phyloP scores from a whole-genome alignment of 2,888 invertebrate species.

The Taenaris catops region DNA sequence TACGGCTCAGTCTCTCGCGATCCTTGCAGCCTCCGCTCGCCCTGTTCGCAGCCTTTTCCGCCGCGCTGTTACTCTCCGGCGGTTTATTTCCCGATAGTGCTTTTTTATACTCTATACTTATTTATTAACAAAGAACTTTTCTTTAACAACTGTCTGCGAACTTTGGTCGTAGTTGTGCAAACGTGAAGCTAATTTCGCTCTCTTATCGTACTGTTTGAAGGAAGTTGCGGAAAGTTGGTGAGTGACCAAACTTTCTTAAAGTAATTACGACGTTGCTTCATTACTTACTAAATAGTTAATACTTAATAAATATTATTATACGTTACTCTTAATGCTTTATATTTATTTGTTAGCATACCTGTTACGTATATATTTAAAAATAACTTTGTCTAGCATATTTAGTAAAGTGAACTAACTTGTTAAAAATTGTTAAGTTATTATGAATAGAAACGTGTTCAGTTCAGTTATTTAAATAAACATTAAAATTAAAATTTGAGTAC shows the following conservation, averaged over 20 bases:
- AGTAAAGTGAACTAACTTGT: too few species aligned
- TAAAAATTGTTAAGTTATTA: too few species aligned
- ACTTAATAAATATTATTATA: too few species aligned
- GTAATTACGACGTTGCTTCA: constrained; percentile 9
- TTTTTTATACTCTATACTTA: constrained; percentile 4
- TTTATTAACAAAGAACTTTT: background rate
- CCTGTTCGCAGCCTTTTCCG: constrained; percentile 23
- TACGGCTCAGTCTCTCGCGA: constrained; percentile 62
- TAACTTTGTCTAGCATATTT: too few species aligned
- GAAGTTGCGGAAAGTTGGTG: constrained; percentile 23
- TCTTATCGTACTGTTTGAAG: constrained; percentile 20
- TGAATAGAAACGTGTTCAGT: too few species aligned
- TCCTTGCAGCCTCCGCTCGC: constrained; percentile 37
- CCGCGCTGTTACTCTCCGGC: constrained; percentile 21
- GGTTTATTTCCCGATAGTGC: constrained; percentile 11
- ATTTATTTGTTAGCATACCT: too few species aligned
- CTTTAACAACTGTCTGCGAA: constrained; percentile 5
- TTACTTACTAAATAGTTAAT: too few species aligned
- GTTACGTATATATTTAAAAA: too few species aligned
- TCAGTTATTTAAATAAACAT: too few species aligned
- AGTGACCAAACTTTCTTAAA: constrained; percentile 20
- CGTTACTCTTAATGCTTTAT: too few species aligned
- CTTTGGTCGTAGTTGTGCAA: constrained; percentile 16
- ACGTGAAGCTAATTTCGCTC: constrained; percentile 10
- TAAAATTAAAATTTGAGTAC: too few species aligned